Conservation (phyloP, 2,888 invertebrate species). For the Morpho helenor region DNA sequence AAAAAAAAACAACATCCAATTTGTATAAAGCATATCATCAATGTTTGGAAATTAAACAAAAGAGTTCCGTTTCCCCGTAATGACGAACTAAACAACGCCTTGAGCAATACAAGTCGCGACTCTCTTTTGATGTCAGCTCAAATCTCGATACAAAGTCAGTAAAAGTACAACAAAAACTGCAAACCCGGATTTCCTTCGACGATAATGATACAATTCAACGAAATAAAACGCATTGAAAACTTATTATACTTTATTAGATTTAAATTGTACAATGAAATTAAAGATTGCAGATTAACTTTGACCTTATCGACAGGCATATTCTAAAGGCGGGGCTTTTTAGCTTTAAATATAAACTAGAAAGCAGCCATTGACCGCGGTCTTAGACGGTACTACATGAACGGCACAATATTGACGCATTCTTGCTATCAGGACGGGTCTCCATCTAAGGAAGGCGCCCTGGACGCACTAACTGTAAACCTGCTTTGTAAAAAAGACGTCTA, state of each 20-base stretch:
- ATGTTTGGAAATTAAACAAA: neutral
- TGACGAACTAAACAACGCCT: constrained; percentile 1
- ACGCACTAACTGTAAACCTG: constrained; percentile 58
- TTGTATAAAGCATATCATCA: too few relatives aligned
- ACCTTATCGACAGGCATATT: constrained; percentile 17
- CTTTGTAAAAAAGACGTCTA: constrained; percentile 53
- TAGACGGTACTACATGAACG: constrained; percentile 29
- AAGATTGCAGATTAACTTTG: constrained; percentile 15
- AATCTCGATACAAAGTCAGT: neutral
- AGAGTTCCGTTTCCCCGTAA: constrained; percentile 1
- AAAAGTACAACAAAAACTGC: neutral
- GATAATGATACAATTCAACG: neutral
- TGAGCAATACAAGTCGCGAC: neutral
- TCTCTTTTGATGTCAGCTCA: constrained; percentile 2
- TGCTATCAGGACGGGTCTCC: constrained; percentile 51
- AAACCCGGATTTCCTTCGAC: constrained; percentile 11
- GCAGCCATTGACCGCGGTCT: constrained; percentile 33
- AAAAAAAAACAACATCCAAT: too few relatives aligned
- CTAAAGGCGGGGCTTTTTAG: constrained; percentile 16
- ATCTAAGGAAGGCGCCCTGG: constrained; percentile 60
- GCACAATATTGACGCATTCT: constrained; percentile 63
- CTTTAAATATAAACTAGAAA: constrained; percentile 32
- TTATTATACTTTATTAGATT: constrained; percentile 3
- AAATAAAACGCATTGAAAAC: constrained; percentile 1
- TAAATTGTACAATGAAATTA: constrained; percentile 17